Conservation (phyloP, 2,888 invertebrate genomes). For the Leptinotarsa juncta region DNA sequence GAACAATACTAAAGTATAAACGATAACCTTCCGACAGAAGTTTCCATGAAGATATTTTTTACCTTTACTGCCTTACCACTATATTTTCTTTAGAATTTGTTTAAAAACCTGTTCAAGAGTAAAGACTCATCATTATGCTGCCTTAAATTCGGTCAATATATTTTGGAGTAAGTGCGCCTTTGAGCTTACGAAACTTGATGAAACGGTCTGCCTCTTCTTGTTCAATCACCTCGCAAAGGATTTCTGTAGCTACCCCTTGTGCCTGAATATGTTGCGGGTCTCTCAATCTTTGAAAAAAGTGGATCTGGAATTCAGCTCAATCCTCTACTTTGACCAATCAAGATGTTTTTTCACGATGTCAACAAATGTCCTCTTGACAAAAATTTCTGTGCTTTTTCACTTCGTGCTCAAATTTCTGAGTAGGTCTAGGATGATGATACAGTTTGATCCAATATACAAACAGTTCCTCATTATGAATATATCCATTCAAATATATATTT, state of each 20-base stretch:
- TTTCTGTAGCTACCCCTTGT: neutral
- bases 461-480: constrained; percentile 21
- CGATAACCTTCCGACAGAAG: constrained; percentile 41
- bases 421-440: constrained; percentile 1
- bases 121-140: constrained; percentile 50
- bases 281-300: constrained; percentile 1
- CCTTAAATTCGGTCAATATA: constrained; percentile 32
- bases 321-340: neutral
- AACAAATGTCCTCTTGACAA: neutral
- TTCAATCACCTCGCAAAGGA: neutral
- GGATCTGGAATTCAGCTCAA: neutral
- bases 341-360: neutral
- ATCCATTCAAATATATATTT: constrained; percentile 23
- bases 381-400: neutral
- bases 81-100: constrained; percentile 12
- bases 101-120: constrained; percentile 25
- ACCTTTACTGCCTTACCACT: constrained; percentile 41
- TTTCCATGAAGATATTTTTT: constrained; percentile 41
- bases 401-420: neutral
- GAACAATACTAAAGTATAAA: constrained; percentile 41
- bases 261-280: neutral
- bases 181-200: neutral
- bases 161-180: neutral
- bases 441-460: neutral
- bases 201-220: constrained; percentile 9